Conservation (phyloP, 2,888 invertebrate genomes). For the Boloria selene region DNA sequence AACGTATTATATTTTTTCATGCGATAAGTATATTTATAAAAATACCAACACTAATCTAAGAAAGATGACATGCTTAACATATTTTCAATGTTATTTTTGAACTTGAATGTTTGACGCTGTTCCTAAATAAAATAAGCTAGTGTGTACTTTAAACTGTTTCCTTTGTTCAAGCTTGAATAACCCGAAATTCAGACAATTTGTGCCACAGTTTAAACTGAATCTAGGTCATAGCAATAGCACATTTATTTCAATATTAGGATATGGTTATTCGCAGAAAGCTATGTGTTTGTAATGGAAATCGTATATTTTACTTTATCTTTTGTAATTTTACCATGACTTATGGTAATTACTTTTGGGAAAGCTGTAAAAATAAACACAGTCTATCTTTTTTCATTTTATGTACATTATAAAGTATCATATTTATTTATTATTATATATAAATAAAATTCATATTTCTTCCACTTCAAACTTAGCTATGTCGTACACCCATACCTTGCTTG, state of each 20-base stretch:
- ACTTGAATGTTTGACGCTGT: too few relatives aligned
- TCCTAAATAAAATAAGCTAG: slow-evolving; percentile 9
- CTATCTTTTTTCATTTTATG: background rate
- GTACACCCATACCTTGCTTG: too few relatives aligned
- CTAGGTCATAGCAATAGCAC: slow-evolving; percentile 23
- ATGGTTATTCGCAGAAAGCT: background rate
- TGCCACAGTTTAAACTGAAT: slow-evolving; percentile 17
- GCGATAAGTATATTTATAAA: too few relatives aligned
- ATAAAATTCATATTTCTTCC: too few relatives aligned
- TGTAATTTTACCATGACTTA: slow-evolving; percentile 8
- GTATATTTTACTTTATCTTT: slow-evolving; percentile 19
- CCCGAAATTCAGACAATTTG: slow-evolving; percentile 21
- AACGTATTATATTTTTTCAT: too few relatives aligned
- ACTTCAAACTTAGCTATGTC: too few relatives aligned
- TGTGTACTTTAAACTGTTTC: slow-evolving; percentile 10
- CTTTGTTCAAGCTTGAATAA: slow-evolving; percentile 24
- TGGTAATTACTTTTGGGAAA: slow-evolving; percentile 7
- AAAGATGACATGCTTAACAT: too few relatives aligned
- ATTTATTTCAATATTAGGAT: slow-evolving; percentile 27
- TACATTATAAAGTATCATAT: too few relatives aligned
- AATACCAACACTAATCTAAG: too few relatives aligned
- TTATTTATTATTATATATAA: too few relatives aligned
- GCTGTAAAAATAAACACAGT: background rate
- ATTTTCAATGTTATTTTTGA: too few relatives aligned
- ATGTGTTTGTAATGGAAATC: slow-evolving; percentile 21